Base-by-base conservation (phyloP, 1,140 invertebrate species). In the Drosophila micromelanica region DNA sequence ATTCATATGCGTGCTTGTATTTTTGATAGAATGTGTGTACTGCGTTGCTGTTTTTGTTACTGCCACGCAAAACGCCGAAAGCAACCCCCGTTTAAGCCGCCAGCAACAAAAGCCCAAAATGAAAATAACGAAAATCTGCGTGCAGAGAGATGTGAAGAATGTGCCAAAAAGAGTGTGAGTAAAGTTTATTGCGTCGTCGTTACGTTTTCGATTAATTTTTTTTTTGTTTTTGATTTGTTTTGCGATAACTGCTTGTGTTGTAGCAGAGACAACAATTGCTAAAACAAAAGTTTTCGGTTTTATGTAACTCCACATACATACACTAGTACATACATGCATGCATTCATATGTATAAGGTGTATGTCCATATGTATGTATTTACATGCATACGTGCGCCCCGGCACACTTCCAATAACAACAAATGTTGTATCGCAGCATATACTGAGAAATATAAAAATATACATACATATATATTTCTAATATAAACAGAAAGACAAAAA, bases 171-270 rank as follows among this genome's bases (percentile, higher is more conserved):
- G 45, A 78, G 80, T 70, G 73, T 90, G 87, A 90, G 87, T 90
- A 90, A 89, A 89, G 55, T 56, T 52, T 84, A 90, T 91, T 90
- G 87, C 87, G 87, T 84, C 87, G 87, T 87, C 90, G 82, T 90
- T 90, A 77, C 55, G 32, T 73, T 79, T 54, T 63, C 15, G n/a
- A n/a, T n/a, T n/a, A n/a, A n/a, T 55, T 59, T 67, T 67, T 11
- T 32, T 45, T 42, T 40, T 51, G 27, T 17, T 17, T 73, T 48
- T 30, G 51, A 64, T 56, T 55, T 64, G 27, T 60, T 54, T 6
- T 46, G 45, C 37, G 54, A 63, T 65, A 63, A 42, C 56, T 65
- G 35, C 64, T 76, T 51, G 65, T 72, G 17, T 63, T 68, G 62
- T 81, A 63, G 68, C 64, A 80, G 49, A 73, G 79, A 63, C 59